These are phyloP conservation scores for Fratercula arctica DNA, from an alignment of 2,797 vertebrate genomes.

Conservation along the genomic window DNA sequence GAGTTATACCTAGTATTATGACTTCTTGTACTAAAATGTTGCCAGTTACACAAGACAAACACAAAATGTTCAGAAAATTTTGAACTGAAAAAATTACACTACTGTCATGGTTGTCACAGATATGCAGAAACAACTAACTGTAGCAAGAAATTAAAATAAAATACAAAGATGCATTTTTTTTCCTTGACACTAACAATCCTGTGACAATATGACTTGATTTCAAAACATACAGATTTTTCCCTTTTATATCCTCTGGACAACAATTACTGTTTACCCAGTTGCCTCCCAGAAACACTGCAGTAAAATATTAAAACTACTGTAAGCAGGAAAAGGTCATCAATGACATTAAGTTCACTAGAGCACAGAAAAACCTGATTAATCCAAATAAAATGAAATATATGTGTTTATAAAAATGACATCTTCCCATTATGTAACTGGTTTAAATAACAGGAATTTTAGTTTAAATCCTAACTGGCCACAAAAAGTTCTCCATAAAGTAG, in stretches of 20 bases:
- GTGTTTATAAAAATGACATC: background rate
- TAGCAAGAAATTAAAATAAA: background rate
- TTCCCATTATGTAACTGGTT: background rate
- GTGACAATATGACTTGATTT: background rate
- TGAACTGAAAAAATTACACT: background rate
- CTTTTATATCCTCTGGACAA: background rate
- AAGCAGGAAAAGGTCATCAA: conserved; percentile 5
- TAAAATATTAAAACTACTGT: background rate
- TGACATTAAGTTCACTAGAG: background rate
- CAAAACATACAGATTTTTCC: background rate
- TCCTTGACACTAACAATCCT: background rate
- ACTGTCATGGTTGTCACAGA: background rate
- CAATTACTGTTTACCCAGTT: background rate
- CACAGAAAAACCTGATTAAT: background rate
- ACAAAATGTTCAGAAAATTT: background rate
- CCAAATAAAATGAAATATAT: background rate
- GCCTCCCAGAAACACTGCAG: background rate
- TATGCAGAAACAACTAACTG: background rate
- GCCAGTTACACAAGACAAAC: background rate
- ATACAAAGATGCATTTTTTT: background rate
- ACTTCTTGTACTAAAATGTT: background rate
- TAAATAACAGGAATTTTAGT: background rate
- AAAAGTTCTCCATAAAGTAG: background rate
- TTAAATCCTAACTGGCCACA: background rate
- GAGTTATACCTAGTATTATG: background rate